Conservation (phyloP, 2,888 invertebrate species). For the Pammene aurita region DNA sequence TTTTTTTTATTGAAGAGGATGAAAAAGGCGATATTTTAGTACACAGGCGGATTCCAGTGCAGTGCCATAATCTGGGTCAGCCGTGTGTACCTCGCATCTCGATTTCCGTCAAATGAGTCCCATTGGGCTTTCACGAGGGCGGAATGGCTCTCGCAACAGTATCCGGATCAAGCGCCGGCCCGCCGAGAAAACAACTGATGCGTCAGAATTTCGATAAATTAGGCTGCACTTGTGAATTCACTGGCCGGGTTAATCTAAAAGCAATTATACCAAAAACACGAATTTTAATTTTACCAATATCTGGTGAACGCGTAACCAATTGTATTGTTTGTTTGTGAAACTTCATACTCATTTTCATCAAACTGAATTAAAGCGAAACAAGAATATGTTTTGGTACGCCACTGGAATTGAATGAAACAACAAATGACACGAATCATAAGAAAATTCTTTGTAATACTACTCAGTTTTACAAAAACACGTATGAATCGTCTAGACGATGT, state of each 20-base stretch:
- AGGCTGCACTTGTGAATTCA: conserved; percentile 16
- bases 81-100: conserved; percentile 55
- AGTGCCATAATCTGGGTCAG: conserved; percentile 58
- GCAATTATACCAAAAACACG: conserved; percentile 7
- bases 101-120: conserved; percentile 66
- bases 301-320: neutral
- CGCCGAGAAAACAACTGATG: conserved; percentile 42
- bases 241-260: conserved; percentile 2
- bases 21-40: conserved; percentile 18
- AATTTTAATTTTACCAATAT: too few relatives aligned
- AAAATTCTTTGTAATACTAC: conserved; percentile 13
- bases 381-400: neutral
- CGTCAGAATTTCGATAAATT: conserved; percentile 25
- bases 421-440: conserved; percentile 1
- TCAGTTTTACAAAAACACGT: conserved; percentile 18
- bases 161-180: conserved; percentile 49
- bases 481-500: conserved; percentile 38
- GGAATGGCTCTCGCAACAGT: conserved; percentile 54
- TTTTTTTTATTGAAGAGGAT: conserved; percentile 16
- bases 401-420: neutral
- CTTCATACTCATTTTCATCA: neutral
- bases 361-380: neutral
- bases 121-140: conserved; percentile 57
- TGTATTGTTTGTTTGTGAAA: neutral
- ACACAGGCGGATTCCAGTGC: conserved; percentile 33